A percentile compares a stretch with the other conserved stretches of the same genome.
These are phyloP conservation scores for Eulithis prunata DNA, from an alignment of 2,888 invertebrate genomes.

Conservation along the genomic window DNA sequence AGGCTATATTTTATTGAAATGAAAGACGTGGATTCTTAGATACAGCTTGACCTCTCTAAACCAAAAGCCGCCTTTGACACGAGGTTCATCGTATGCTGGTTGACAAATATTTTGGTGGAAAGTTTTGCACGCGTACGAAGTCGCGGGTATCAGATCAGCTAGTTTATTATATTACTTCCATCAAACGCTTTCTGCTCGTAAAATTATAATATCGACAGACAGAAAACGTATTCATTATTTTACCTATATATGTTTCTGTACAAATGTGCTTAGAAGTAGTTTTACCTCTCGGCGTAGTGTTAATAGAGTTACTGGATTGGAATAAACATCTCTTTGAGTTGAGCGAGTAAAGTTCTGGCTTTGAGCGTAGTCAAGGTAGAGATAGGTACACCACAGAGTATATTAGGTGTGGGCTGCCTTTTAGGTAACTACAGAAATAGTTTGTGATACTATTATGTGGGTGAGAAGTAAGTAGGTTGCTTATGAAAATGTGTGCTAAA, in stretches of 20 bases:
- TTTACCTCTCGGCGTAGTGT: conserved; percentile 28
- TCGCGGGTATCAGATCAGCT: too few relatives aligned
- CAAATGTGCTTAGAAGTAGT: conserved; percentile 5
- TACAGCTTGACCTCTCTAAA: too few relatives aligned
- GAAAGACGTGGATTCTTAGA: too few relatives aligned
- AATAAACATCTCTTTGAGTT: conserved; percentile 43
- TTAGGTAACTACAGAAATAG: not conserved
- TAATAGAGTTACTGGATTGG: conserved; percentile 46
- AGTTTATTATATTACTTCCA: too few relatives aligned
- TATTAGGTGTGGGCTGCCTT: not conserved
- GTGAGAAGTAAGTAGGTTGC: too few relatives aligned
- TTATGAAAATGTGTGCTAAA: too few relatives aligned
- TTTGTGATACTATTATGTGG: not conserved
- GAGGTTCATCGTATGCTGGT: too few relatives aligned
- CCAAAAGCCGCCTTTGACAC: too few relatives aligned
- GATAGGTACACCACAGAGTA: not conserved
- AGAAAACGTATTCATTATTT: not conserved
- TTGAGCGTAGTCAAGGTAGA: conserved; percentile 15
- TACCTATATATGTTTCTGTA: not conserved
- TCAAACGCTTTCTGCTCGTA: too few relatives aligned
- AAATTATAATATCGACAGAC: not conserved
- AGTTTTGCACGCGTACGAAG: too few relatives aligned
- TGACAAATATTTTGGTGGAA: too few relatives aligned
- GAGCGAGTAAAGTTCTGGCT: conserved; percentile 26
- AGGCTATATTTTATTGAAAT: too few relatives aligned